phyloP scores from a whole-genome alignment of 2,797 vertebrate genomes.

The Halcyon chelicuti region DNA sequence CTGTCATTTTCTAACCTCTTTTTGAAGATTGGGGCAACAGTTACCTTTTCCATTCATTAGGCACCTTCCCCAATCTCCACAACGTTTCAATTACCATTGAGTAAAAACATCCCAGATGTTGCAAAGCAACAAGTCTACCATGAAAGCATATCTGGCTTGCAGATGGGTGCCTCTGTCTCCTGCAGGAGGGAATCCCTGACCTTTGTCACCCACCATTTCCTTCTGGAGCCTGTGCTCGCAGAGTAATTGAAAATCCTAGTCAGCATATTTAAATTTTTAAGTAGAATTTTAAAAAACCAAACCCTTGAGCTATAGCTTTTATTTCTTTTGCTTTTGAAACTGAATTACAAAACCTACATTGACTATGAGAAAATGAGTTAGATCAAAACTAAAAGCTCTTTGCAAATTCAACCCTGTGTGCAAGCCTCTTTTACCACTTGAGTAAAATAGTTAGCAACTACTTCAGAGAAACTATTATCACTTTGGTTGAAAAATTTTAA shows the following conservation, averaged over 20 bases:
- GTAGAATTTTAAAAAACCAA: not conserved
- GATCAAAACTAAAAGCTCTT: not conserved
- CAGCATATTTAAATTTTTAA: not conserved
- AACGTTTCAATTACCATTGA: not conserved
- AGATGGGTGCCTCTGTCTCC: not conserved
- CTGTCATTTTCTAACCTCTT: not conserved
- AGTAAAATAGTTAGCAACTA: not conserved
- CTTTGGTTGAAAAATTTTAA: not conserved
- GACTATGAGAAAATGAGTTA: not conserved
- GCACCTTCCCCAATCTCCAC: not conserved
- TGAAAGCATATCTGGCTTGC: not conserved
- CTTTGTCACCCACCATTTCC: not conserved
- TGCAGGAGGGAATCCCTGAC: not conserved
- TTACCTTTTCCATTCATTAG: not conserved
- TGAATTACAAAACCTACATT: not conserved
- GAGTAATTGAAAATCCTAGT: not conserved
- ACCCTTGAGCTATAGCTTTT: not conserved
- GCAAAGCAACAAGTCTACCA: not conserved
- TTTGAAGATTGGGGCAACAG: not conserved
- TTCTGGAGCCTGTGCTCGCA: not conserved
- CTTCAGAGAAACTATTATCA: not conserved
- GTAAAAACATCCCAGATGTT: not conserved
- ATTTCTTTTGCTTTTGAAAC: not conserved
- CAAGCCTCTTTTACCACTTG: not conserved
- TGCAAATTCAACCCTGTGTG: not conserved